Evolutionary conservation across 2,113 vertebrate genomes (phyloP), one percentile per base, ranked within the genome.

Genomic region (Mugil cephalus): DNA sequence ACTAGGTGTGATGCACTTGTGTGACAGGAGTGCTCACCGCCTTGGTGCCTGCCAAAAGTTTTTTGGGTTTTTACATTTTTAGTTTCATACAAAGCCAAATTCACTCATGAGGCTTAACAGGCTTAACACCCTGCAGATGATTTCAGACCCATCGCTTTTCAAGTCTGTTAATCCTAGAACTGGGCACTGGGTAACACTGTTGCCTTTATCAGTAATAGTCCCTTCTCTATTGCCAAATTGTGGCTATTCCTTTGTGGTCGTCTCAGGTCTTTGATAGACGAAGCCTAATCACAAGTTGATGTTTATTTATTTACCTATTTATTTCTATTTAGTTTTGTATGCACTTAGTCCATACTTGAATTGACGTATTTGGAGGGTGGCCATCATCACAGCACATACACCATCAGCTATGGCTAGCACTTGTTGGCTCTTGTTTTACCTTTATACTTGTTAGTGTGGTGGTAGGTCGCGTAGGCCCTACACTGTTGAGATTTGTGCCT

Each of bases 251-350:
- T 18, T 45, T 21, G 7, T 53, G 62, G 66, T 52, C 46, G 30
- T 67, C 6, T 34, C 9, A 13, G 15, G 62, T n/a, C 39, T 70
- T 68, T 64, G 15, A 59, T 24, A 12, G 54, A 69, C 47, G 17
- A 68, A 74, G 35, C 21, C 40, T 45, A 19, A 71, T 77, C 13
- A 58, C 42, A 58, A 17, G 19, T 67, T 53, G 15, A 52, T 55
- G 12, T n/a, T n/a, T 89, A 89, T 89, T 85, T 89, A 89, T 86
- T 83, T 72, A 52, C n/a, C 11, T 90, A 87, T 89, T 87, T 90
- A 90, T 86, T 85, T 79, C 11, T 34, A 21, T 65, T 59, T 51
- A 48, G 13, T 58, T 67, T 50, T 53, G 24, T 14, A 10, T 76
- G 54, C 42, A 58, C 10, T 46, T 42, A 14, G 19, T 65, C 21